Base-by-base conservation (phyloP, 37 sponge, comb jelly and placozoan species). In the Diacarnus erythraeanus region DNA sequence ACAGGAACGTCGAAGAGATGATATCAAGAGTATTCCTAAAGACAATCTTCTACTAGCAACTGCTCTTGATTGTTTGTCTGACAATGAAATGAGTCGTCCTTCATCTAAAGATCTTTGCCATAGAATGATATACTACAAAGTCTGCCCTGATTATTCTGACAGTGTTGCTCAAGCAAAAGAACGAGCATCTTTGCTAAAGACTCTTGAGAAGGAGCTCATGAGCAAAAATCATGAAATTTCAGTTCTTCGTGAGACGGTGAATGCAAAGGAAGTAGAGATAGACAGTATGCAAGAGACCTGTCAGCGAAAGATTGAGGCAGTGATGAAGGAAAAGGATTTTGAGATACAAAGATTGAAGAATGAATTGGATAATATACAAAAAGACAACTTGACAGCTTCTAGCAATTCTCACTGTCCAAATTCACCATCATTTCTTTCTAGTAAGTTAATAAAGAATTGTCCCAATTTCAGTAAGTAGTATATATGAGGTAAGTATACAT, bases 1-100 rank as follows among this genome's bases (percentile, higher is more conserved):
- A 38, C 47, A 21, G 22, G 78, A 84, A 40, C 77, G 85, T 17
- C 71, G 85, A 20, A 77, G 51, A 36, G 27, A 38, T 40, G 78
- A 84, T 37, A 77, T 84, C 37, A 58, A n/a, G 2, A 21, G 22
- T 2, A 58, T 69, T 12, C 36, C 23, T 18, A 31, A 3, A 4
- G 33, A 23, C 17, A 42, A 84, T 36, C 78, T 61, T 43, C 39
- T 84, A 10, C 33, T 69, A 25, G 36, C 21, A 18, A 54, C 77
- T 20, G 77, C 72, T 12, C 59, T 71, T 2, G 22, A 31, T 38
- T 84, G 85, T 67, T 25, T 84, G 2, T 31, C 59, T 9, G 57
- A 76, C 37, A 10, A 77, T 6, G 71, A 67, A 29, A 23, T 25
- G 40, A 77, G 59, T 35, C 30, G 85, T 60, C 78, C 85, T 1